phyloP scores from a whole-genome alignment of 2,113 vertebrate genomes.

The Mobula hypostoma region DNA sequence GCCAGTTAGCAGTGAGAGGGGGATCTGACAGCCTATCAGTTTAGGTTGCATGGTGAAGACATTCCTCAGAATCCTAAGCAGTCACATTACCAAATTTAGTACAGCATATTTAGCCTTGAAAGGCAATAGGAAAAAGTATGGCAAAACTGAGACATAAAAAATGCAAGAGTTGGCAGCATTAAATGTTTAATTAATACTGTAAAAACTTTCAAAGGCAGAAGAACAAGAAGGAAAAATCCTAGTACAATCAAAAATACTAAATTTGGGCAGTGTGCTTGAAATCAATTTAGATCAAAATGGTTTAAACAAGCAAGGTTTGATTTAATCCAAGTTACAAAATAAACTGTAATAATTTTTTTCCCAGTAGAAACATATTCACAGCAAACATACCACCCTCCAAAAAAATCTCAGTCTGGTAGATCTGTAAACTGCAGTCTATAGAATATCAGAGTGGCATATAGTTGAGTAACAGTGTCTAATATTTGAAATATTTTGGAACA shows the following conservation, averaged over 20 bases:
- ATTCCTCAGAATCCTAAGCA: slow-evolving; percentile 89
- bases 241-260: neutral
- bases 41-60: slow-evolving; percentile 77
- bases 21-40: slow-evolving; percentile 51
- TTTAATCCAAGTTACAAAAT: neutral
- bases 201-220: slow-evolving; percentile 43
- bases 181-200: slow-evolving; percentile 61
- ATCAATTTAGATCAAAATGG: neutral
- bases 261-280: slow-evolving; percentile 5
- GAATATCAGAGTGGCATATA: neutral
- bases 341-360: neutral
- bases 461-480: neutral
- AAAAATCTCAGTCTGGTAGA: neutral
- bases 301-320: neutral
- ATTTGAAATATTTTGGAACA: neutral
- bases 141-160: slow-evolving; percentile 54
- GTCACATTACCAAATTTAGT: slow-evolving; percentile 97
- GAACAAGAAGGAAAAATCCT: neutral
- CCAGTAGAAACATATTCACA: neutral
- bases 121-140: slow-evolving; percentile 75
- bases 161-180: slow-evolving; percentile 52
- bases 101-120: slow-evolving; percentile 84
- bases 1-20: slow-evolving; percentile 22
- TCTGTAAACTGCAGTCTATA: no score
- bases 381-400: neutral